Evolutionary conservation across 2,888 invertebrate genomes (phyloP), one percentile per base, ranked within the genome.

Genomic region (Hydroisotoma schaefferi): DNA sequence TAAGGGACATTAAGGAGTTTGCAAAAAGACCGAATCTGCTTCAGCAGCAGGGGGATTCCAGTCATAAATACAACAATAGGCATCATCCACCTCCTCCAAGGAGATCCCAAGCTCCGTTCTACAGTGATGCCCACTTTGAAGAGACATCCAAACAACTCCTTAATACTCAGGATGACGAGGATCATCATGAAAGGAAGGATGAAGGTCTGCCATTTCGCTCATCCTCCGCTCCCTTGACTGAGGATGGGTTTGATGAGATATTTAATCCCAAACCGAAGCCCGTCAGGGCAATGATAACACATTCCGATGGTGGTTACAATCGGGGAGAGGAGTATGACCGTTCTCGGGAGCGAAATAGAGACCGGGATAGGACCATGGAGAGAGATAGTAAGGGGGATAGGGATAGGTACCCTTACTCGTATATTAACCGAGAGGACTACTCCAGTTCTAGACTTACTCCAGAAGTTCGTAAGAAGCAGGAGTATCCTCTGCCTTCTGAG

Each of bases 1-100:
- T 72, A 2, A 69, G 71, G 49, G 72, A 72, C 51, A 72, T 72
- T 22, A 59, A 67, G 20, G 69, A 72, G 33, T 72, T 72, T 61
- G 70, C 72, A 8, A 68, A 67, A 33, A 33, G 72, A 55, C 72
- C 72, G 0, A 51, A 25, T 46, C 10, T 23, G 5, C 20, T 46
- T 12, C 22, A 22, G 3, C 12, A 20, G 6, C 18, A 46, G 20
- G 46, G 25, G 10, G 46, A 46, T 46, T 20, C 12, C 18, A 8
- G 25, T 46, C 46, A 46, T 25, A 10, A 18, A n/a, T 18, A 8
- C 43, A 20, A 18, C 43, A n/a, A 10, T n/a, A n/a, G 8, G 12
- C 18, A 22, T 12, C 23, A 8, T 23, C 25, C 46, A 3, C 25
- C 22, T 15, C 6, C 23, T 5, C 46, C 22, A 22, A 22, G 5